These are phyloP conservation scores for Tricholauxania praeusta DNA, from an alignment of 2,888 invertebrate genomes.

Conservation along the genomic window DNA sequence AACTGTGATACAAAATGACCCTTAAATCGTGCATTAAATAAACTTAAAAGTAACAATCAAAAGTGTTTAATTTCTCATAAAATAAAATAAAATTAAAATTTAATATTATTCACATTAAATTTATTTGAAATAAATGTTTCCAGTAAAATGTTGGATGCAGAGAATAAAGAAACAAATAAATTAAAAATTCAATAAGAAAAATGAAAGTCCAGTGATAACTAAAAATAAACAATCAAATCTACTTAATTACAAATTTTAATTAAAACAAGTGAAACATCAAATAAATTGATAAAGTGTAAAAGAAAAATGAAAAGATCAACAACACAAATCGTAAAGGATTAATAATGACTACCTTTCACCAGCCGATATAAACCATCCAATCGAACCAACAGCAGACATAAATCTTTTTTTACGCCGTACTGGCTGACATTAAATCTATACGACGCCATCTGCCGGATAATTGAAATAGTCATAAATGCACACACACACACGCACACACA, in stretches of 20 bases:
- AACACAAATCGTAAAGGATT: conserved; percentile 22
- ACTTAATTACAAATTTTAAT: conserved; percentile 35
- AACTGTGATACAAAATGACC: no score
- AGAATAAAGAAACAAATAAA: background rate
- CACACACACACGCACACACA: conserved; percentile 11
- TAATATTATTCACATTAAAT: background rate
- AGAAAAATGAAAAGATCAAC: conserved; percentile 12
- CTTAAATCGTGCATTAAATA: no score
- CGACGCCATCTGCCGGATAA: conserved; percentile 23
- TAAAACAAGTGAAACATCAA: conserved; percentile 27
- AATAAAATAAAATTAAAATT: conserved; percentile 12
- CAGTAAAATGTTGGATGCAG: background rate
- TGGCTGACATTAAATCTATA: conserved; percentile 4
- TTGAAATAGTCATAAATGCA: background rate
- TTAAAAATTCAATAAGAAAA: conserved; percentile 38
- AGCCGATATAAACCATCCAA: background rate
- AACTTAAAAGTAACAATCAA: no score
- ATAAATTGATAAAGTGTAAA: conserved; percentile 18
- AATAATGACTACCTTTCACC: conserved; percentile 22
- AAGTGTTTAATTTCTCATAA: background rate
- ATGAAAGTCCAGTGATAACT: conserved; percentile 17
- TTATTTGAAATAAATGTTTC: conserved; percentile 30
- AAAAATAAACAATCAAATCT: conserved; percentile 39
- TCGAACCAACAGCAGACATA: background rate
- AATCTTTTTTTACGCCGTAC: background rate